phyloP scores from a whole-genome alignment of 2,113 vertebrate species.

The Gymnorhina tibicen region DNA sequence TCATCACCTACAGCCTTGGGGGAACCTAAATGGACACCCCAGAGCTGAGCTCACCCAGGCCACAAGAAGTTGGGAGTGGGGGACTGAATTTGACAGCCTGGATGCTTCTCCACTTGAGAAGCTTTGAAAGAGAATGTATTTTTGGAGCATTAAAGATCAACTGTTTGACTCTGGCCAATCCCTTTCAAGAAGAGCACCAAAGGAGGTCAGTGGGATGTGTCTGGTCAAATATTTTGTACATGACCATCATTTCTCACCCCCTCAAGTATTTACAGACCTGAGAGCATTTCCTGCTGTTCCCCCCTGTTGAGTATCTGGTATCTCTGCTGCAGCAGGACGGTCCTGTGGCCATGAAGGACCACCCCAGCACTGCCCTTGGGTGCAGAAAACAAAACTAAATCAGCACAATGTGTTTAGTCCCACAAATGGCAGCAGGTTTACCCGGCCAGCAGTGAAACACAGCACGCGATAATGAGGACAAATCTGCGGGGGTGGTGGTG shows the following conservation, averaged over 20 bases:
- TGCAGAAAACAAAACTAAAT: neutral
- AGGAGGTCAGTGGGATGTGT: constrained; percentile 59
- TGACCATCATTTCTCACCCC: constrained; percentile 53
- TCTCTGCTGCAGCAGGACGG: neutral
- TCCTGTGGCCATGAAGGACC: neutral
- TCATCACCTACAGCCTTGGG: neutral
- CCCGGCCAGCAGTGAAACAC: neutral
- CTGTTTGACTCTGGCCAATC: neutral
- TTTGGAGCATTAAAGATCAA: constrained; percentile 53
- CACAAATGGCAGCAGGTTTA: neutral
- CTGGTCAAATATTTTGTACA: constrained; percentile 45
- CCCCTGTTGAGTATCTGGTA: neutral
- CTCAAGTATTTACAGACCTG: constrained; percentile 48
- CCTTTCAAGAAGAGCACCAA: constrained; percentile 16
- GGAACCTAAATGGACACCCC: rapidly evolving
- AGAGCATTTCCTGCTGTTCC: constrained; percentile 45
- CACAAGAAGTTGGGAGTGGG: neutral
- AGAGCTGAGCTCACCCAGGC: neutral
- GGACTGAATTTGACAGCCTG: neutral
- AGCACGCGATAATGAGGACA: neutral
- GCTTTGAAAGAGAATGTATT: constrained; percentile 51
- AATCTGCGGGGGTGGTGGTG: neutral
- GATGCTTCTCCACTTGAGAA: neutral
- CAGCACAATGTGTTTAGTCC: neutral
- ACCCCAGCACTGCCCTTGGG: neutral